These are phyloP conservation scores for Corythaixoides concolor DNA, from an alignment of 2,113 vertebrate genomes.

Conservation along the genomic window DNA sequence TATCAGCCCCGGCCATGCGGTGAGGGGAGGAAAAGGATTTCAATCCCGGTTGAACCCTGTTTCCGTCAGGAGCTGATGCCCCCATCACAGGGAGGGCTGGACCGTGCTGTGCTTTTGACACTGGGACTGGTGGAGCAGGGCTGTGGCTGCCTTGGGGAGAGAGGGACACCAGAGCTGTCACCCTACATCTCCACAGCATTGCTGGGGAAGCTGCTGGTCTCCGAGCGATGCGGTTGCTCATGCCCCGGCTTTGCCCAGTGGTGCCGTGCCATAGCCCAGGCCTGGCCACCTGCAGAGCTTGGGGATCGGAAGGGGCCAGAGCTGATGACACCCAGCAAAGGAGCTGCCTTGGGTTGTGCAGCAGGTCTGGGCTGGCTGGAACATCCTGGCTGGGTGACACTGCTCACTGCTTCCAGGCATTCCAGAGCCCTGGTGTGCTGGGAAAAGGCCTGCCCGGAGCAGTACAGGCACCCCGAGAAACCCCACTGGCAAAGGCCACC, in stretches of 20 bases:
- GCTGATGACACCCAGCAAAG: background rate
- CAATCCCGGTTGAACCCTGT: background rate
- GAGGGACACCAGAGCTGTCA: rapidly evolving
- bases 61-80: background rate
- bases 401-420: background rate
- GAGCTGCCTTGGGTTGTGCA: rapidly evolving
- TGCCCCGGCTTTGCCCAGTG: rapidly evolving
- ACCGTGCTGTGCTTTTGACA: background rate
- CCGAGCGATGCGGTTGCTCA: background rate
- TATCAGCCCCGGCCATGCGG: constrained; percentile 4
- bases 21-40: constrained; percentile 16
- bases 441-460: background rate
- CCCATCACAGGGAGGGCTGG: background rate
- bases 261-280: background rate
- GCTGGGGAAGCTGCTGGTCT: background rate
- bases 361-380: background rate
- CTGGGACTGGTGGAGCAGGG: rapidly evolving
- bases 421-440: background rate
- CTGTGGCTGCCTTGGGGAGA: background rate
- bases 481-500: background rate
- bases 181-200: too few species aligned
- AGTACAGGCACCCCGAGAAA: background rate
- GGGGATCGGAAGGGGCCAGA: background rate
- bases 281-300: background rate
- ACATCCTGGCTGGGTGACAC: background rate